Base-by-base conservation (phyloP, 2,888 invertebrate genomes). In the Idaea biselata region DNA sequence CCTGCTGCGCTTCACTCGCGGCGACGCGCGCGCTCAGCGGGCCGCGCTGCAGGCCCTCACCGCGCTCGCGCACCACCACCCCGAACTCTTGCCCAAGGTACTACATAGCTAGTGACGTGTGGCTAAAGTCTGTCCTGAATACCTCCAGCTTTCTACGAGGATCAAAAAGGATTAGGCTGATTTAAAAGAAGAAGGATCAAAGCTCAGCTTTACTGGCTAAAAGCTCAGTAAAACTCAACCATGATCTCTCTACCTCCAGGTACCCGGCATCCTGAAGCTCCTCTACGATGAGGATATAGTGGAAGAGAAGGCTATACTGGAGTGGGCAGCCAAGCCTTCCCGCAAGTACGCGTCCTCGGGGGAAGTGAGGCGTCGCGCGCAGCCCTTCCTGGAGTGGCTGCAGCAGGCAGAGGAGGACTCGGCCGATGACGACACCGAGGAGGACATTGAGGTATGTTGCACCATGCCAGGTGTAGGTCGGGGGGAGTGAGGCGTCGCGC, bases 331-430 rank as follows among this genome's bases (percentile, higher is more conserved):
- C 75, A 99, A 99, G 94, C 97, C 98, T 61, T 97, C 96, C 77
- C 98, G 97, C 93, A 99, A 99, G 89, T 98, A 98, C 88, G 98
- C 99, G 59, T 94, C 96, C 64, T 96, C 97, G 66, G 96, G 96
- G 67, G 98, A 99, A 84, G 98, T 99, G 82, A 97, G 98, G 75
- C 95, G 96, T 70, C 96, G 97, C 81, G 99, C 98, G 61, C 95
- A 96, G 80, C 98, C 98, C 64, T 98, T 99, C 91, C 95, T 99
- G 68, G 97, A 96, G 80, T 99, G 99, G 99, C 94, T 99, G 75
- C 95, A 97, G 86, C 98, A 99, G 84, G 99, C 99, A 65, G 99
- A 99, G 82, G 99, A 99, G 86, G 98, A 98, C 83, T 96, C 96
- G 70, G 96, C 96, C 25, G 96, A 95, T n/a, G 95, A 94, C 55